Evolutionary conservation across 2,113 vertebrate genomes (phyloP), one percentile per base, ranked within the genome.

Genomic region (Eudyptes chrysolophus): DNA sequence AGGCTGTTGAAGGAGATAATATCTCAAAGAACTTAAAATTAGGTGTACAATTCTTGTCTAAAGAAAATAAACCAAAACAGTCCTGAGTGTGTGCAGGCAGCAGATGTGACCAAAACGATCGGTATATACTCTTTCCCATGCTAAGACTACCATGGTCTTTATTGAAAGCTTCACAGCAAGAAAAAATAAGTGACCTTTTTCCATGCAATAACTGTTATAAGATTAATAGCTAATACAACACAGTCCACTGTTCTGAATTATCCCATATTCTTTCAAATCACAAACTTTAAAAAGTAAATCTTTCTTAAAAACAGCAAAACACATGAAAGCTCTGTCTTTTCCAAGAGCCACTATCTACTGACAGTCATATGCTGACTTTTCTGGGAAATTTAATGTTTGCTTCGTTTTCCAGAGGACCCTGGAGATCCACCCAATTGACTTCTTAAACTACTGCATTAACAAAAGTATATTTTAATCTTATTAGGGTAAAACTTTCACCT

Each of bases 11-110:
- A 91, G 65, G 83, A 97, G 98, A 99, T 98, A 98, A 78, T 55
- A 98, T 99, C 97, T 96, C 97, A 97, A 97, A 98, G 98, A 98
- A 98, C 96, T 96, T 97, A 90, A 96, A 97, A 96, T 96, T 84
- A 97, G 89, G 92, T 86, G 96, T 54, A 88, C 57, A 92, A 54
- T 65, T 97, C 77, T 92, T 65, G 61, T 66, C 57, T 94, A 74
- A 91, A 69, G 34, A 81, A 84, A 87, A 54, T 48, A 60, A 81
- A 58, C 5, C 26, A 22, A 87, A 96, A 60, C 55, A 42, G 27
- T n/a, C 27, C 58, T 80, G 42, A 93, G 72, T 3, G 13, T 49
- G 51, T 84, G 82, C 90, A 90, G 86, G 92, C 87, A 97, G 76
- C 93, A 97, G 83, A 90, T 94, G 76, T 30, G 76, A 79, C 68